phyloP scores from a whole-genome alignment of 1,140 invertebrate genomes.

The Ladona fulva region DNA sequence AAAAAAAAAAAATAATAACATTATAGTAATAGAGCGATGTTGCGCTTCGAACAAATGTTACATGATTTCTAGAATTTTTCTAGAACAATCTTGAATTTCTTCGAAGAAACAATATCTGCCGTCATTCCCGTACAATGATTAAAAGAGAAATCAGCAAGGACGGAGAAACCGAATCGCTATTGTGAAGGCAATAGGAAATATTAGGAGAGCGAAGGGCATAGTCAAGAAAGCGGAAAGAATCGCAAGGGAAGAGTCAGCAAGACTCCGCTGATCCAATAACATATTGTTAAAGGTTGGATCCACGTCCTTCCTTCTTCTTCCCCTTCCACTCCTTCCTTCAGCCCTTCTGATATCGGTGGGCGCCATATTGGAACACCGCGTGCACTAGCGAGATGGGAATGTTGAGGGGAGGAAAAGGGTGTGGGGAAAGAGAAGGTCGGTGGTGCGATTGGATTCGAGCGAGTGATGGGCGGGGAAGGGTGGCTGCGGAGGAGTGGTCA shows the following conservation, averaged over 20 bases:
- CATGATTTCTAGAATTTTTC: too few species aligned
- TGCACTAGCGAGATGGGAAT: not conserved
- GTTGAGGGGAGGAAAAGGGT: not conserved
- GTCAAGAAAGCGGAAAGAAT: not conserved
- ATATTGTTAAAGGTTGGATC: constrained; percentile 4
- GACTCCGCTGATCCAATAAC: not conserved
- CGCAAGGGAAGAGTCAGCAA: not conserved
- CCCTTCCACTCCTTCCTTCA: not conserved
- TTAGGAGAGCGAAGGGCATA: not conserved
- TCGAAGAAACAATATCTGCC: too few species aligned
- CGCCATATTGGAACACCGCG: not conserved
- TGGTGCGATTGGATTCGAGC: not conserved
- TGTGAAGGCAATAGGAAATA: too few species aligned
- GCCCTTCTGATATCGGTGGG: not conserved
- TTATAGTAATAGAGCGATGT: too few species aligned
- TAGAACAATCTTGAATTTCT: too few species aligned
- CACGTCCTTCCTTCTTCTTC: not conserved
- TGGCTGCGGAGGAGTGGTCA: not conserved
- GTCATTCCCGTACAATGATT: too few species aligned
- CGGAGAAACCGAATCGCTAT: too few species aligned
- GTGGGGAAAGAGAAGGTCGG: not conserved
- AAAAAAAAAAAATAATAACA: too few species aligned
- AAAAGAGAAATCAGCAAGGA: too few species aligned
- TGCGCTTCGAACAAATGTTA: too few species aligned
- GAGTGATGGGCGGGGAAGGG: not conserved